Base-by-base conservation (phyloP, 2,888 invertebrate genomes). In the Spodoptera picta region DNA sequence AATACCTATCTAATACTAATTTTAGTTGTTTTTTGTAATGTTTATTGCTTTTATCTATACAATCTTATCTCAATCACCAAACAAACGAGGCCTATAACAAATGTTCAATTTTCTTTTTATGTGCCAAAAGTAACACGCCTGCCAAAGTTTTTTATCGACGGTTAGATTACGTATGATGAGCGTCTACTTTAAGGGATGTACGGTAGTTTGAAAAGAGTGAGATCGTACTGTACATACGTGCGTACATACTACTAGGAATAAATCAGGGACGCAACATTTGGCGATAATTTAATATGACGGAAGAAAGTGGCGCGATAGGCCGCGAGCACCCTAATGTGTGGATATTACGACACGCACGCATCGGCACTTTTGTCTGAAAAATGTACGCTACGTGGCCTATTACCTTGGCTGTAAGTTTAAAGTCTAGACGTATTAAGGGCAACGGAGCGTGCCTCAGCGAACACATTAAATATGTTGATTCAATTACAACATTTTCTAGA, bases 281-380 rank as follows among this genome's bases (percentile, higher is more conserved):
- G 87, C 85, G 85, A 89, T 91, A 87, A 90, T 90, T 92, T 91
- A 90, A 91, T 90, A 90, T 88, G 81, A 83, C 73, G 85, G 83
- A 85, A 88, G 82, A 85, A 87, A 81, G 60, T 65, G 83, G 81
- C 80, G 81, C 80, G 84, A 83, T 80, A 82, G 80, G 79, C 77
- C 69, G 75, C 73, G 80, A 79, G 79, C 59, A 61, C 73, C 80
- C 69, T 77, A 74, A 79, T 82, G 69, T 75, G 73, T 55, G 62
- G 65, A 72, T 75, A 75, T 79, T 73, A 79, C 66, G 69, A 54
- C 58, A 75, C 71, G 68, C 65, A 71, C 70, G 69, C 70, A 69
- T 69, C 70, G 62, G 65, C 80, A 74, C 75, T 79, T 77, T 73
- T 73, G 59, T 67, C 45, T 66, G 65, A 72, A 66, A 75, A 75